These are phyloP conservation scores for Poicephalus meyeri DNA, from an alignment of 2,113 vertebrate species.

Conservation along the genomic window DNA sequence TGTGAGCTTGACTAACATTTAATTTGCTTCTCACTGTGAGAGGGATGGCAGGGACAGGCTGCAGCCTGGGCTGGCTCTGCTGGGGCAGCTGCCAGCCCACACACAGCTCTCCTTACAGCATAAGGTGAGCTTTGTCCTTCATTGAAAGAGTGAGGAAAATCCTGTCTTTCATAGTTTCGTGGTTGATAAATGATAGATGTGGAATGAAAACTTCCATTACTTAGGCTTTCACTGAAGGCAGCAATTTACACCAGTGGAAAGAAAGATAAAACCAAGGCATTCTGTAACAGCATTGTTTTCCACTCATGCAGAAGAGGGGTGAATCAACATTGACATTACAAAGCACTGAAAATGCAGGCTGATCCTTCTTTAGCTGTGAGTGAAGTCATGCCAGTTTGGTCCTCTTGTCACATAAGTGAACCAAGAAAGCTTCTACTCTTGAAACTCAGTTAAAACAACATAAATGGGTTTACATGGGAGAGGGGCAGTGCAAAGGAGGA, in stretches of 20 bases:
- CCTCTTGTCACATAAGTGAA: not conserved
- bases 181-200: not conserved
- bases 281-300: not conserved
- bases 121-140: not conserved
- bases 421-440: not conserved
- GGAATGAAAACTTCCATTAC: not conserved
- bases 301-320: not conserved
- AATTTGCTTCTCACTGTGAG: not conserved
- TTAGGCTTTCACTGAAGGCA: fast-evolving
- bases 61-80: not conserved
- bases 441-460: not conserved
- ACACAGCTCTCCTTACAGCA: not conserved
- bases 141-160: not conserved
- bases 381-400: not conserved
- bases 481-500: not conserved
- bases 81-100: too few species aligned
- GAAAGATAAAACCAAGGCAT: not conserved
- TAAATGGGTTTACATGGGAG: not conserved
- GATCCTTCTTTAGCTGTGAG: not conserved
- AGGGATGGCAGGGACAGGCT: not conserved
- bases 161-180: not conserved
- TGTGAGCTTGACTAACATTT: not conserved
- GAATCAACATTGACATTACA: not conserved
- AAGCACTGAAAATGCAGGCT: not conserved
- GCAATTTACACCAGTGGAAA: not conserved